Evolutionary conservation across 2,888 invertebrate species (phyloP).

Genomic region (Himalopsyche tibetana): DNA sequence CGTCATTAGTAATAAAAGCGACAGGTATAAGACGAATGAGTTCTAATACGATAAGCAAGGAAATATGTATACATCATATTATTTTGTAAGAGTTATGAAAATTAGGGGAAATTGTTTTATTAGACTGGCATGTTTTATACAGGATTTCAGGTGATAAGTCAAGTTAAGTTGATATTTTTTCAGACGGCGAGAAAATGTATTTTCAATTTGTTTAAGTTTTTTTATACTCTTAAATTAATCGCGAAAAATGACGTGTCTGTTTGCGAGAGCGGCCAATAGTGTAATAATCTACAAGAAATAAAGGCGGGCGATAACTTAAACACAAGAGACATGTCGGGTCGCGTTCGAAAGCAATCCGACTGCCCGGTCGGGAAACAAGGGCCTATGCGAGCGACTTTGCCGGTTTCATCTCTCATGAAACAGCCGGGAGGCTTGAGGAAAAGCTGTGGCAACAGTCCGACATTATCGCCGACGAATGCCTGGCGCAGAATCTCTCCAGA

Average conservation of each 20-base stretch:
- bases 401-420: slow-evolving; percentile 84
- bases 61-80: too few species aligned
- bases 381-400: slow-evolving; percentile 86
- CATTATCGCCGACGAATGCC: slow-evolving; percentile 81
- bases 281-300: slow-evolving; percentile 55
- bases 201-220: slow-evolving; percentile 51
- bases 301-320: slow-evolving; percentile 35
- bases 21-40: too few species aligned
- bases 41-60: too few species aligned
- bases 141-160: slow-evolving; percentile 57
- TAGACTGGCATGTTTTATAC: neutral
- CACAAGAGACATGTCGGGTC: slow-evolving; percentile 75
- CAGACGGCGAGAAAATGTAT: slow-evolving; percentile 51
- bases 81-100: too few species aligned
- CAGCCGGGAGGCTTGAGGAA: slow-evolving; percentile 79
- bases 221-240: slow-evolving; percentile 48
- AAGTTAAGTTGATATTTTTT: slow-evolving; percentile 51
- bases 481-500: slow-evolving; percentile 85
- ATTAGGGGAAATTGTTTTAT: neutral
- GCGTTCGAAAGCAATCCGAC: slow-evolving; percentile 83
- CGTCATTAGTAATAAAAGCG: too few species aligned
- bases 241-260: slow-evolving; percentile 55
- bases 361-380: slow-evolving; percentile 79
- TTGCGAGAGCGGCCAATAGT: slow-evolving; percentile 52
- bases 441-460: slow-evolving; percentile 80